Evolutionary conservation across 2,113 vertebrate genomes (phyloP).

Genomic region (Lycocorax pyrrhopterus): DNA sequence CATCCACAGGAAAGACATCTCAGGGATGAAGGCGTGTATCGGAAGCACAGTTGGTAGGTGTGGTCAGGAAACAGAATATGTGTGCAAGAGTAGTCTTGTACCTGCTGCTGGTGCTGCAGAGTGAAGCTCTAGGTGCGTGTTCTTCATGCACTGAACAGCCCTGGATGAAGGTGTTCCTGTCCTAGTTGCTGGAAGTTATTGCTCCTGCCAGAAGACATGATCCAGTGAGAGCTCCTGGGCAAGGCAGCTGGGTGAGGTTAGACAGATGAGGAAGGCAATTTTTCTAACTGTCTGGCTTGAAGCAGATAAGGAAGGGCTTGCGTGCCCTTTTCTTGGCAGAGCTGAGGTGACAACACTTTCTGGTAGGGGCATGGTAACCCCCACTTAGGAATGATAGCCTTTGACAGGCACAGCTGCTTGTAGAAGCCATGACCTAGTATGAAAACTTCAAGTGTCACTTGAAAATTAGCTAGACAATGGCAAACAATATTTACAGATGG

Average conservation of each 20-base stretch:
- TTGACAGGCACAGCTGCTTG: slow-evolving; percentile 37
- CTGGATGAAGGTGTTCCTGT: background rate
- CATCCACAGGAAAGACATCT: background rate
- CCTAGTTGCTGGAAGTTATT: background rate
- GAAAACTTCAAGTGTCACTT: background rate
- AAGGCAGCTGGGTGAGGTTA: background rate
- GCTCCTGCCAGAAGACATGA: background rate
- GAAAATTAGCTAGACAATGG: slow-evolving; percentile 7
- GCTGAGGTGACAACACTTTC: background rate
- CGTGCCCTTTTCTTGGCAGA: background rate
- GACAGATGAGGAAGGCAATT: background rate
- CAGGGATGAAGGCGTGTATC: background rate
- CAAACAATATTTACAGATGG: background rate
- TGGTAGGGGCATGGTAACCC: background rate
- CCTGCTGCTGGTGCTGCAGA: background rate
- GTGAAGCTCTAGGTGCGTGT: background rate
- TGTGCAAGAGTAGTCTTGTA: background rate
- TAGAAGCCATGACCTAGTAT: background rate
- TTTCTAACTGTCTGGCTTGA: background rate
- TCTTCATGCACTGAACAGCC: background rate
- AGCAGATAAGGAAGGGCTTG: slow-evolving; percentile 10
- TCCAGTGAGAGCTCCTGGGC: background rate
- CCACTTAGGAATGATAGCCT: background rate
- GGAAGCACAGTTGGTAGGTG: background rate
- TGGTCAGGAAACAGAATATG: background rate